These are phyloP conservation scores for Melinaea menophilus DNA, from an alignment of 2,888 invertebrate species.

Conservation along the genomic window DNA sequence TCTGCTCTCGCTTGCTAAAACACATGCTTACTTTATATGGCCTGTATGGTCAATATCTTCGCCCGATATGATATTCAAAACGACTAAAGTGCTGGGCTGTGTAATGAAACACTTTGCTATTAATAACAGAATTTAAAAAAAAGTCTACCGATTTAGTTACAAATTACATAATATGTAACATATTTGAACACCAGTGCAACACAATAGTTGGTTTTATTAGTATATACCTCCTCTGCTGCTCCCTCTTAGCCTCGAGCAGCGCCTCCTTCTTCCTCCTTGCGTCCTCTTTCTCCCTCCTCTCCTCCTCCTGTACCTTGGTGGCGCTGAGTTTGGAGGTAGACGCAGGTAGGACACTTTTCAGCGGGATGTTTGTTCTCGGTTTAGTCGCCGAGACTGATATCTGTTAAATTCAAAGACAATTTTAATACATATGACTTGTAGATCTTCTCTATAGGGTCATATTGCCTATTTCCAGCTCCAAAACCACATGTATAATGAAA, in stretches of 20 bases:
- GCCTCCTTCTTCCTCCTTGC: conserved; percentile 79
- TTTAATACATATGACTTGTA: too few species aligned
- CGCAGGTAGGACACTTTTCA: conserved; percentile 41
- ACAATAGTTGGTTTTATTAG: too few species aligned
- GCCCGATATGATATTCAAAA: too few species aligned
- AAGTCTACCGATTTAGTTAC: too few species aligned
- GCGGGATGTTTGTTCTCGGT: conserved; percentile 45
- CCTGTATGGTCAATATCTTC: background rate
- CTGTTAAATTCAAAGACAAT: conserved; percentile 33
- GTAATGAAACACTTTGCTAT: too few species aligned
- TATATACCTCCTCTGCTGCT: conserved; percentile 73
- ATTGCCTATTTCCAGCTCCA: too few species aligned
- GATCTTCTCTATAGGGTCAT: too few species aligned
- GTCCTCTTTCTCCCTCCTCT: conserved; percentile 61
- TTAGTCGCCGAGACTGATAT: conserved; percentile 56
- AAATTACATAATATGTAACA: background rate
- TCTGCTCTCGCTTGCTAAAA: conserved; percentile 72
- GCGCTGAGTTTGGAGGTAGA: conserved; percentile 55
- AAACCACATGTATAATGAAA: too few species aligned
- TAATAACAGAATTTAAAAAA: too few species aligned
- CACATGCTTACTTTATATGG: background rate
- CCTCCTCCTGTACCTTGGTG: conserved; percentile 54
- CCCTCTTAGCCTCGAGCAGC: conserved; percentile 75
- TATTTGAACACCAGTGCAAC: background rate
- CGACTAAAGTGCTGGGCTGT: too few species aligned